phyloP scores from a whole-genome alignment of 2,888 invertebrate genomes.

The Drosophila emarginata region DNA sequence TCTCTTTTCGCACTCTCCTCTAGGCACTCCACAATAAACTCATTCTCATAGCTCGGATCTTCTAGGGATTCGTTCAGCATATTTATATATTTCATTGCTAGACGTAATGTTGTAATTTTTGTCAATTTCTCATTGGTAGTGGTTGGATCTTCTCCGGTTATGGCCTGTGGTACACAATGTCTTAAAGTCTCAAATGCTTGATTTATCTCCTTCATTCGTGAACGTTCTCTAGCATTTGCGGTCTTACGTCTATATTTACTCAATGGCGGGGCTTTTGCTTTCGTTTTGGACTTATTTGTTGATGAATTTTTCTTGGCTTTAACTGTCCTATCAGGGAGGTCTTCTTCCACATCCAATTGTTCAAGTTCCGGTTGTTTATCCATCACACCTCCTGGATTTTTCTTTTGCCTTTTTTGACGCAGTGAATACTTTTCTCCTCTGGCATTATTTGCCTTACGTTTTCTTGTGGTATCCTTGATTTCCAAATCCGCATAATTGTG shows the following conservation, averaged over 20 bases:
- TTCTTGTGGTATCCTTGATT: conserved; percentile 55
- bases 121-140: conserved; percentile 91
- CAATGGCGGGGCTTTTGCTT: conserved; percentile 88
- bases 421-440: conserved; percentile 86
- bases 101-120: conserved; percentile 92
- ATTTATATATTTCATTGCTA: conserved; percentile 94
- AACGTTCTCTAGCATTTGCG: conserved; percentile 93
- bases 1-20: conserved; percentile 63
- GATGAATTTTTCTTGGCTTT: conserved; percentile 28
- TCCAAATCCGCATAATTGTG: conserved; percentile 67
- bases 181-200: conserved; percentile 92
- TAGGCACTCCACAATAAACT: conserved; percentile 73
- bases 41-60: conserved; percentile 81
- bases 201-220: conserved; percentile 95
- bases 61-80: conserved; percentile 87
- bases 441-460: conserved; percentile 33
- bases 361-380: conserved; percentile 5
- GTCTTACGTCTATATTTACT: conserved; percentile 95
- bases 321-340: conserved; percentile 7
- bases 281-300: conserved; percentile 83
- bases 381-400: conserved; percentile 64
- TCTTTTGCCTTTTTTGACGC: conserved; percentile 85
- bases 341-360: conserved; percentile 20
- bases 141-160: conserved; percentile 77
- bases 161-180: conserved; percentile 87